Percentiles rank a stretch among this genome's conserved stretches.
These are phyloP conservation scores for Phortica magna DNA, from an alignment of 2,888 invertebrate species.

Conservation along the genomic window DNA sequence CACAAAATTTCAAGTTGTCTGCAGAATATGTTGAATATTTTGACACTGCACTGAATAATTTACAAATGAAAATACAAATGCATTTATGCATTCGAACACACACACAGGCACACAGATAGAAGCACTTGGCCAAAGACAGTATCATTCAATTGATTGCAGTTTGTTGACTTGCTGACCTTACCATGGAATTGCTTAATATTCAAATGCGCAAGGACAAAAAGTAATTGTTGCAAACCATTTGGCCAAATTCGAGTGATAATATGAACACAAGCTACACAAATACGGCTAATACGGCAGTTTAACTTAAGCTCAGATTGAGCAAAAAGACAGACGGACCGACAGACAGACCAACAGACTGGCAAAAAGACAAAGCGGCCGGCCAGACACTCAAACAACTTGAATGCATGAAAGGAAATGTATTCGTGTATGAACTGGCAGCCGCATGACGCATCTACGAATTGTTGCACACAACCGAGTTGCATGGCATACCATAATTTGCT, in stretches of 20 bases:
- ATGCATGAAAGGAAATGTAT: not conserved
- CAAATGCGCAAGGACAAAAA: not conserved
- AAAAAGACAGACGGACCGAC: not conserved
- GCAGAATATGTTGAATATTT: constrained; percentile 28
- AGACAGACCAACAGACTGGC: not conserved
- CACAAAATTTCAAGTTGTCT: constrained; percentile 27
- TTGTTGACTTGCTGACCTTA: constrained; percentile 19
- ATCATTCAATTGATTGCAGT: not conserved
- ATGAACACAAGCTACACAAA: not conserved
- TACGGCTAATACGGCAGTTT: not conserved
- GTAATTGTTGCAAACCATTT: constrained; percentile 2
- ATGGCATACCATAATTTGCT: not conserved
- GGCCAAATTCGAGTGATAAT: not conserved
- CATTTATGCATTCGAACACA: constrained; percentile 17
- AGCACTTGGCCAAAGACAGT: not conserved
- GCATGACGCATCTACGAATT: too few relatives aligned
- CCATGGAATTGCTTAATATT: not conserved
- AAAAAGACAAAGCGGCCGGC: not conserved
- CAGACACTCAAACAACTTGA: not conserved
- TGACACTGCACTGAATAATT: constrained; percentile 30
- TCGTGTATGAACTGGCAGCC: not conserved
- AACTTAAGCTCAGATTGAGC: not conserved
- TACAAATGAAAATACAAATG: constrained; percentile 28
- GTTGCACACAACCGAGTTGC: too few relatives aligned
- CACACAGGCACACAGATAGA: constrained; percentile 20